Percentiles rank a stretch among this genome's conserved stretches.
These are phyloP conservation scores for Abscondita cerata DNA, from an alignment of 2,888 invertebrate genomes.

Conservation along the genomic window DNA sequence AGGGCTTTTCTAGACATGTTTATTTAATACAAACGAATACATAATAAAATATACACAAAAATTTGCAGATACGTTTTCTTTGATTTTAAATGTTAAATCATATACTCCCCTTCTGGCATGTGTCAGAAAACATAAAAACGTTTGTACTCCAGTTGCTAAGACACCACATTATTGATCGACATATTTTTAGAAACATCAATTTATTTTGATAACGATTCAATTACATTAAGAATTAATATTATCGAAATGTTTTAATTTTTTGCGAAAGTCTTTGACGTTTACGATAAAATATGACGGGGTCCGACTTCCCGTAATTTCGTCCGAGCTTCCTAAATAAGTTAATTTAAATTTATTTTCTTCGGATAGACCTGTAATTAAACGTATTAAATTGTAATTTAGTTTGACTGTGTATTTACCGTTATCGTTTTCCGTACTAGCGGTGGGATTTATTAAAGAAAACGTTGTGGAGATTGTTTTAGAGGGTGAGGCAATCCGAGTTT, in stretches of 20 bases:
- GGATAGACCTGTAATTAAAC: neutral
- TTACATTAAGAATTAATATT: no score
- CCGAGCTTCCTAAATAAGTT: neutral
- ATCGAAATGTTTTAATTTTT: neutral
- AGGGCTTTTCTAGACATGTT: constrained; percentile 60
- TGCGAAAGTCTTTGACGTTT: constrained; percentile 8
- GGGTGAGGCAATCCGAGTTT: no score
- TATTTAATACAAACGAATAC: neutral
- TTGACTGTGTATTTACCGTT: neutral
- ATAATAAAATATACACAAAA: constrained; percentile 4
- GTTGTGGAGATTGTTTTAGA: no score
- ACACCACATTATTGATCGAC: constrained; percentile 1
- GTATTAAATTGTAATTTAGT: neutral
- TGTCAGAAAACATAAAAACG: neutral
- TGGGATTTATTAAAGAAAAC: no score
- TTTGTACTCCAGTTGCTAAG: constrained; percentile 1
- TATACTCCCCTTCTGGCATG: neutral
- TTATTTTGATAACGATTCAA: no score
- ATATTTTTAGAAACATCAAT: no score
- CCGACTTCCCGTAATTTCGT: neutral
- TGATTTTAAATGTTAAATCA: no score
- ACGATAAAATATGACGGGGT: constrained; percentile 11
- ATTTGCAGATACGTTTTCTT: neutral
- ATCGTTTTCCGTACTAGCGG: neutral
- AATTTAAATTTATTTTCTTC: neutral